phyloP scores from a whole-genome alignment of 2,888 invertebrate species.

The Pyrocoelia pectoralis region DNA sequence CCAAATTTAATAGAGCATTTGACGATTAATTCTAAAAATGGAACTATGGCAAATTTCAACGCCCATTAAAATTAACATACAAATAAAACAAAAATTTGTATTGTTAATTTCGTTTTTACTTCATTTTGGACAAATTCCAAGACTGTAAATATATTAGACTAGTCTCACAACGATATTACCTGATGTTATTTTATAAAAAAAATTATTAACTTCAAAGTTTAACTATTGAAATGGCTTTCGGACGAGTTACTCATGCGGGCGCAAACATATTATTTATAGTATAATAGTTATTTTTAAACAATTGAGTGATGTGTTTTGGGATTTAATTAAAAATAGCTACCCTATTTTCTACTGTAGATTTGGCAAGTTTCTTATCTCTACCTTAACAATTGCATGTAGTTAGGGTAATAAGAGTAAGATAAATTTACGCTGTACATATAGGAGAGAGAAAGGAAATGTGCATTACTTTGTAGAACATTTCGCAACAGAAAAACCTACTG shows the following conservation, averaged over 20 bases:
- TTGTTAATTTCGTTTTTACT: neutral
- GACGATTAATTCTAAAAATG: neutral
- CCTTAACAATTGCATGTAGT: slow-evolving; percentile 19
- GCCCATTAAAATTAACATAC: neutral
- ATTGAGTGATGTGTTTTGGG: slow-evolving; percentile 35
- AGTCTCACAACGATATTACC: slow-evolving; percentile 31
- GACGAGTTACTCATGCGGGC: slow-evolving; percentile 26
- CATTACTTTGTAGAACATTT: neutral
- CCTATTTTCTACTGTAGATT: slow-evolving; percentile 28
- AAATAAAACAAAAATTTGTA: slow-evolving; percentile 5
- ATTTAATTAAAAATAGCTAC: slow-evolving; percentile 26
- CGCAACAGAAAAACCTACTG: neutral
- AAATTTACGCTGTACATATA: neutral
- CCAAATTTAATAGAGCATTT: neutral
- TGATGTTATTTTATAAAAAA: slow-evolving; percentile 12
- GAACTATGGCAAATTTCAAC: neutral
- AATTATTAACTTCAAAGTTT: slow-evolving; percentile 10
- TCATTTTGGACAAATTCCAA: slow-evolving; percentile 30
- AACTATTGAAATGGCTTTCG: slow-evolving; percentile 18
- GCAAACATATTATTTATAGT: slow-evolving; percentile 25
- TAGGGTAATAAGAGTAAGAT: slow-evolving; percentile 3
- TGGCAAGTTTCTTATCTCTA: slow-evolving; percentile 23
- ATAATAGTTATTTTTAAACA: slow-evolving; percentile 30
- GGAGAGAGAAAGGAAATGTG: neutral
- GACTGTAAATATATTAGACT: slow-evolving; percentile 30